Base-by-base conservation (phyloP, 2,888 invertebrate genomes). In the Trissolcus brochymenae region DNA sequence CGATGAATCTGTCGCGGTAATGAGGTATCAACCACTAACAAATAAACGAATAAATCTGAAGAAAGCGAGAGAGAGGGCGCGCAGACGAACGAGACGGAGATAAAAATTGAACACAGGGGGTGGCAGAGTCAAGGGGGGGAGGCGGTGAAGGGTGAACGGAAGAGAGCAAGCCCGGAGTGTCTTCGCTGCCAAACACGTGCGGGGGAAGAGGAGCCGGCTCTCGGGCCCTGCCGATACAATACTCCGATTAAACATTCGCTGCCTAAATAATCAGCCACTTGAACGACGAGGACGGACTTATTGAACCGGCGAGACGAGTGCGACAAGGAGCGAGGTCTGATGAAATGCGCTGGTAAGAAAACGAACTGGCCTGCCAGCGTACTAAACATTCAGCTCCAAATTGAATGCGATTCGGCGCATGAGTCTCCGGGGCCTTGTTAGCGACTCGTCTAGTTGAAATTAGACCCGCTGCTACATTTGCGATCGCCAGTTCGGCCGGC, bases 1-100 rank as follows among this genome's bases (percentile, higher is more conserved):
- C 88, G 87, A 85, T 84, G 87, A 87, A 88, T 88, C 88, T 88
- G 88, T 88, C 88, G 88, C 88, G 88, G 88, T 88, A 88, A 88
- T 88, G 88, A 88, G 88, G 88, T 88, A 88, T 88, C 88, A 88
- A 87, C 85, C 87, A 85, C 82, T 83, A 87, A 84, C 86, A 87
- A 88, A 88, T 88, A 88, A 88, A 88, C 84, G 85, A 88, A 87
- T 85, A 84, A 87, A 86, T 82, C 84, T 84, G 82, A 82, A 83
- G 77, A 74, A 60, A 60, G 74, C 35, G 64, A 54, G 51, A 46
- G 53, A 57, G 53, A 65, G 53, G 21, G 74, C 46, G 57, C 54
- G 55, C 41, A 54, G 65, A 64, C 19, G 61, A 54, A 59, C 71
- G 60, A 73, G 77, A 79, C 51, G 70, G 76, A 68, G 74, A 80